Conservation (phyloP, 2,113 vertebrate species). For the Isichthys henryi region DNA sequence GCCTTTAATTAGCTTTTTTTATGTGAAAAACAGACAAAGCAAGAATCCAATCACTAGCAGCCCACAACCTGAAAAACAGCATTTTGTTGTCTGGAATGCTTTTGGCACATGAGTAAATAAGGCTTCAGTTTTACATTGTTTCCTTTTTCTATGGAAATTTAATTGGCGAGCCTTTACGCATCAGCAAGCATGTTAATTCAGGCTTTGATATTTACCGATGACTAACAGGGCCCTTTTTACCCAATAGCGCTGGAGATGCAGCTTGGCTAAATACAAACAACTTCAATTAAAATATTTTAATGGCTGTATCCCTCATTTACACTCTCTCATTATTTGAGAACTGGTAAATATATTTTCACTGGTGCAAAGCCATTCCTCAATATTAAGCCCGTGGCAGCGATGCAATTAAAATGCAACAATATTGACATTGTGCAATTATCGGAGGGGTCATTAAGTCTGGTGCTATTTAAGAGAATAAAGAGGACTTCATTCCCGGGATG, state of each 20-base stretch:
- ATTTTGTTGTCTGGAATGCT: neutral
- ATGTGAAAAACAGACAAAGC: neutral
- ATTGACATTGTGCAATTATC: conserved; percentile 63
- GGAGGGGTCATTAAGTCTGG: conserved; percentile 54
- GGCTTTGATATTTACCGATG: neutral
- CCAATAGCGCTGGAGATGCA: neutral
- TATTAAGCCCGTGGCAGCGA: conserved; percentile 48
- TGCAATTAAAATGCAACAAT: conserved; percentile 61
- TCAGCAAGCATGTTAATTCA: neutral
- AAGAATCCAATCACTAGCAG: neutral
- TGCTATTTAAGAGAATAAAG: conserved; percentile 40
- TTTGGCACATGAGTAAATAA: neutral
- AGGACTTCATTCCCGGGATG: conserved; percentile 42
- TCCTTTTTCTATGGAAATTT: neutral
- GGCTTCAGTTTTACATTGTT: neutral
- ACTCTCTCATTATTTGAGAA: neutral
- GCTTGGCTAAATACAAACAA: neutral
- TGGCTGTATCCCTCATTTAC: neutral
- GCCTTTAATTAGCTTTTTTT: neutral
- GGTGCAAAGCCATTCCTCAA: conserved; percentile 38
- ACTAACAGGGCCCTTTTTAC: neutral
- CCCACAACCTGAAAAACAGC: neutral
- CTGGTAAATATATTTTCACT: conserved; percentile 17
- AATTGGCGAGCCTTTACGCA: neutral
- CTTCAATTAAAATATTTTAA: neutral